phyloP scores from a whole-genome alignment of 2,797 vertebrate species.

The Merluccius polli region DNA sequence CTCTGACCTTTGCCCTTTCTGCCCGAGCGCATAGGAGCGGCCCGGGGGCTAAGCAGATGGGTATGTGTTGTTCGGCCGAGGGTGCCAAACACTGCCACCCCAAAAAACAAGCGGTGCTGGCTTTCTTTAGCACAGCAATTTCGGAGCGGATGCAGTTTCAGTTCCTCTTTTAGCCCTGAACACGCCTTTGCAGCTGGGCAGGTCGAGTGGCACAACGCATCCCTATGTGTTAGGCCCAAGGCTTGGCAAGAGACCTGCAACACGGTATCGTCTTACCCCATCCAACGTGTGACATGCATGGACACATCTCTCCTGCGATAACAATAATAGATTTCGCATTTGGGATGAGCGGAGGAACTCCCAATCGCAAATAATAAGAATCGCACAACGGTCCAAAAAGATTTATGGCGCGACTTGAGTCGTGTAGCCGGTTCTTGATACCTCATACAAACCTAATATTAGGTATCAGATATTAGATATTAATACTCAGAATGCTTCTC shows the following conservation, averaged over 20 bases:
- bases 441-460: neutral
- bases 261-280: constrained; percentile 68
- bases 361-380: neutral
- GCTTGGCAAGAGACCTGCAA: constrained; percentile 53
- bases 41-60: constrained; percentile 15
- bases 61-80: constrained; percentile 41
- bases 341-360: neutral
- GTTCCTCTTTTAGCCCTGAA: constrained; percentile 75
- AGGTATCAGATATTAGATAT: constrained; percentile 2
- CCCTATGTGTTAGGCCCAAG: constrained; percentile 64
- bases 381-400: neutral
- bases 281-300: constrained; percentile 47
- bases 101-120: constrained; percentile 59
- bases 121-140: constrained; percentile 74
- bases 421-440: neutral
- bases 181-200: constrained; percentile 73
- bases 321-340: constrained; percentile 8
- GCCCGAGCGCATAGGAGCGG: constrained; percentile 8
- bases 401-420: neutral
- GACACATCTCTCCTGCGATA: constrained; percentile 35
- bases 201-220: constrained; percentile 67
- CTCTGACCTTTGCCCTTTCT: constrained; percentile 5
- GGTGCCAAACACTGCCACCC: constrained; percentile 59
- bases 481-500: neutral
- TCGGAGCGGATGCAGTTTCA: constrained; percentile 76